Evolutionary conservation across 2,797 vertebrate species (phyloP).

Genomic region (Lithobates sylvaticus): DNA sequence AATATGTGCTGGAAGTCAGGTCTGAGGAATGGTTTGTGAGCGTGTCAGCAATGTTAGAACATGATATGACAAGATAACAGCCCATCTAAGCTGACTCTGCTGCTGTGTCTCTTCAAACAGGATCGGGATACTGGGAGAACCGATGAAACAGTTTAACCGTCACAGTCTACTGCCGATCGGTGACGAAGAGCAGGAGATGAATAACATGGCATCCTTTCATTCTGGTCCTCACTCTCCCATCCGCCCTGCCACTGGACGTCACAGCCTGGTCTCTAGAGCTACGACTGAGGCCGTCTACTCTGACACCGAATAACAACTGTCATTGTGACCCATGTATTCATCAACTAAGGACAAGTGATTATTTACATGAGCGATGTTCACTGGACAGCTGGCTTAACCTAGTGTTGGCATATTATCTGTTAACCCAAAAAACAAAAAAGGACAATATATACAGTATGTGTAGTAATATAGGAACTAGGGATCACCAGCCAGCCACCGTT

Average conservation of each 20-base stretch:
- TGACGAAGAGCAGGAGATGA: conserved; percentile 41
- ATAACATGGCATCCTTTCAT: conserved; percentile 46
- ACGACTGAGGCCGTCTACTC: conserved; percentile 64
- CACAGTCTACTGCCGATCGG: conserved; percentile 67
- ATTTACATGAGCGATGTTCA: too few species aligned
- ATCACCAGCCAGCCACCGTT: too few species aligned
- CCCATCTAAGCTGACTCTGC: background rate
- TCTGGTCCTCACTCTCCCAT: conserved; percentile 38
- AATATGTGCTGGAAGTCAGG: background rate
- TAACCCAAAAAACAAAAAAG: too few species aligned
- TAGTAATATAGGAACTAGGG: too few species aligned
- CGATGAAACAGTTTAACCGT: conserved; percentile 72
- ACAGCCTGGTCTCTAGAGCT: conserved; percentile 60
- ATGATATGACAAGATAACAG: background rate
- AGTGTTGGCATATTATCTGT: too few species aligned
- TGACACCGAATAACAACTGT: conserved; percentile 57
- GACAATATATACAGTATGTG: too few species aligned
- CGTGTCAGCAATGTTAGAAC: background rate
- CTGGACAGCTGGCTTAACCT: too few species aligned
- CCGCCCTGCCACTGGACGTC: conserved; percentile 26
- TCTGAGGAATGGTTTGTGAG: background rate
- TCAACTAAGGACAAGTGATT: too few species aligned
- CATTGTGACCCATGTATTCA: too few species aligned
- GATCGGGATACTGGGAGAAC: conserved; percentile 79
- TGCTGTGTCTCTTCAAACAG: conserved; percentile 69